These are phyloP conservation scores for Semicossyphus pulcher DNA, from an alignment of 2,113 vertebrate species.

Conservation along the genomic window DNA sequence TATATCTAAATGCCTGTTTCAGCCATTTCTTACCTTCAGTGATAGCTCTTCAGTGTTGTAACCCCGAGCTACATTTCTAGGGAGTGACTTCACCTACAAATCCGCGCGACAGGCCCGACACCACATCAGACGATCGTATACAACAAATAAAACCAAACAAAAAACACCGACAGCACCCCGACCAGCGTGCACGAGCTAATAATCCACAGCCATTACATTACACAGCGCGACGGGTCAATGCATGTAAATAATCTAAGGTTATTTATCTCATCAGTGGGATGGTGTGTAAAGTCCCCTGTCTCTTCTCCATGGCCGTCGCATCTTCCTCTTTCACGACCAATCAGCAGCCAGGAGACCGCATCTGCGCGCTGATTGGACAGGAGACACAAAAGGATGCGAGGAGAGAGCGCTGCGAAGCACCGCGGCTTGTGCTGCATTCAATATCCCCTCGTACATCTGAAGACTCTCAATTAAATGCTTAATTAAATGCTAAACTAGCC, in stretches of 20 bases:
- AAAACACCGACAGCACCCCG: not conserved
- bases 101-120: slow-evolving; percentile 52
- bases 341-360: slow-evolving; percentile 14
- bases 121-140: slow-evolving; percentile 21
- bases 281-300: slow-evolving; percentile 39
- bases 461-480: accelerated
- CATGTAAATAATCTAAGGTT: not conserved
- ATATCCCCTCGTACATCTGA: accelerated
- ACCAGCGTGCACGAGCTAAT: accelerated
- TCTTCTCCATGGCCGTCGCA: slow-evolving; percentile 58
- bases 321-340: slow-evolving; percentile 75
- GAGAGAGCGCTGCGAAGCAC: slow-evolving; percentile 36
- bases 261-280: slow-evolving; percentile 21
- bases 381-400: slow-evolving; percentile 76
- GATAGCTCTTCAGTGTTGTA: slow-evolving; percentile 28
- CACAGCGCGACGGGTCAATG: not conserved
- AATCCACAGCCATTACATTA: not conserved
- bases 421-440: slow-evolving; percentile 31
- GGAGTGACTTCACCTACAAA: slow-evolving; percentile 57
- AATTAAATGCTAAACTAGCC: too few relatives aligned
- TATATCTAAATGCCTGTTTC: not conserved
- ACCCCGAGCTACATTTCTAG: slow-evolving; percentile 55
- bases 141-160: not conserved
- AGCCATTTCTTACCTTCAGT: slow-evolving; percentile 47
- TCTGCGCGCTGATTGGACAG: slow-evolving; percentile 69